Evolutionary conservation across 1,140 invertebrate genomes (phyloP).

Genomic region (Grapholita molesta): DNA sequence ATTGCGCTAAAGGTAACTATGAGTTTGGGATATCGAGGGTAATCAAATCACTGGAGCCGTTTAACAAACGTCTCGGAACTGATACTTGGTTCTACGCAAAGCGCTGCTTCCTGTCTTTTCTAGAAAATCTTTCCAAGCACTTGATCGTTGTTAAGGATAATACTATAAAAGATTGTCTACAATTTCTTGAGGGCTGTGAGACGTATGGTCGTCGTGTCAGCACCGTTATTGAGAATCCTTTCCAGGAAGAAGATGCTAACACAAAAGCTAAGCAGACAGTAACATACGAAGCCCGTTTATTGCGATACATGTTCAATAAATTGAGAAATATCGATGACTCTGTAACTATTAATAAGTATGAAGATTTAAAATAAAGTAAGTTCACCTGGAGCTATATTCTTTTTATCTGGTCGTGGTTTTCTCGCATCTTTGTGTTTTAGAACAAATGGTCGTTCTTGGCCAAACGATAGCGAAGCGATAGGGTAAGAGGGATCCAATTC

Average conservation of each 20-base stretch:
- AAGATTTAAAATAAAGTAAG: constrained; percentile 67
- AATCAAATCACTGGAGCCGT: constrained; percentile 97
- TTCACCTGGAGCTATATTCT: constrained; percentile 60
- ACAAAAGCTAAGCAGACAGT: constrained; percentile 94
- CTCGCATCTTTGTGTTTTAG: constrained; percentile 81
- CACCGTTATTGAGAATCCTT: constrained; percentile 89
- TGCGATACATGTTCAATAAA: constrained; percentile 91
- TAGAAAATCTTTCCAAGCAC: constrained; percentile 96
- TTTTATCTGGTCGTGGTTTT: constrained; percentile 67
- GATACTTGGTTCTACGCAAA: constrained; percentile 99
- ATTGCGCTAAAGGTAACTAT: constrained; percentile 99
- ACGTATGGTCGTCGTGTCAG: constrained; percentile 91
- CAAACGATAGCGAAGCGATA: constrained; percentile 85
- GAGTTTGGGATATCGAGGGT: constrained; percentile 99
- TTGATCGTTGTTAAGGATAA: constrained; percentile 93
- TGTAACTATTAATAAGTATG: constrained; percentile 75
- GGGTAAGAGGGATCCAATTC: constrained; percentile 81
- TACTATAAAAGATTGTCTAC: constrained; percentile 93
- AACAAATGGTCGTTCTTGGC: constrained; percentile 82
- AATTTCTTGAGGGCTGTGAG: constrained; percentile 96
- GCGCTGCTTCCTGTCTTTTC: constrained; percentile 94
- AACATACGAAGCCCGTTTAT: constrained; percentile 92
- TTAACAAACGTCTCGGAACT: constrained; percentile 95
- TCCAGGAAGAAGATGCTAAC: constrained; percentile 85
- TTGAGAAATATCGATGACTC: constrained; percentile 79